Base-by-base conservation (phyloP, 2,888 invertebrate species). In the Trisateles emortualis region DNA sequence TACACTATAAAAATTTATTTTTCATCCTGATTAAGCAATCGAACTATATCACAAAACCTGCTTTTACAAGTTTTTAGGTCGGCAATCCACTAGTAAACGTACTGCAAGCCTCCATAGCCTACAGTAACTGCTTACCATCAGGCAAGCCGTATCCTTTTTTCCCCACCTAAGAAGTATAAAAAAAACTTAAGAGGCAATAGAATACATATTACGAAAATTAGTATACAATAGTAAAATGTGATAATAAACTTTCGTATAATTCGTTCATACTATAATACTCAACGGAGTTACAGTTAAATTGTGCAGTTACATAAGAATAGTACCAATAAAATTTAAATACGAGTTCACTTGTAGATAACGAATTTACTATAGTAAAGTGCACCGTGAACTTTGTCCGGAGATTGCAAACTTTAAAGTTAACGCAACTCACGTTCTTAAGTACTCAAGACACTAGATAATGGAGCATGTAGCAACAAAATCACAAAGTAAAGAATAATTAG, bases 241-340 rank as follows among this genome's bases (percentile, higher is more conserved):
- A 35, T 44, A 33, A 8, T 19, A 11, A 9, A 3, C n/a, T 19
- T 22, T 17, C 33, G 17, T 33, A 24, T 5, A 17, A 8, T 22
- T 13, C 1, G 9, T 17, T 13, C 26, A 4, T 26, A 26, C 8
- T 26, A n/a, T 13, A 36, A 44, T 33, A 44, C 43, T 4, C 14
- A 32, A 9, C n/a, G 9, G 14, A 11, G 35, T 13, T 54, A 59
- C 66, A 68, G 54, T 72, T 61, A 70, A 69, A 61, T 47, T 45
- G 59, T 59, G 64, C 62, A 59, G 58, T 59, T 49, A 52, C 49
- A 58, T 52, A 38, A 52, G 22, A 64, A 57, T 44, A 24, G 29
- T 30, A 24, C 10, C 29, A 58, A 64, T 62, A 62, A 64, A 60
- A 69, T 58, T 17, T 52, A 33, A 60, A 49, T 51, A 59, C 36